phyloP scores from a whole-genome alignment of 2,888 invertebrate genomes.

The Xanthorhoe spadicearia region DNA sequence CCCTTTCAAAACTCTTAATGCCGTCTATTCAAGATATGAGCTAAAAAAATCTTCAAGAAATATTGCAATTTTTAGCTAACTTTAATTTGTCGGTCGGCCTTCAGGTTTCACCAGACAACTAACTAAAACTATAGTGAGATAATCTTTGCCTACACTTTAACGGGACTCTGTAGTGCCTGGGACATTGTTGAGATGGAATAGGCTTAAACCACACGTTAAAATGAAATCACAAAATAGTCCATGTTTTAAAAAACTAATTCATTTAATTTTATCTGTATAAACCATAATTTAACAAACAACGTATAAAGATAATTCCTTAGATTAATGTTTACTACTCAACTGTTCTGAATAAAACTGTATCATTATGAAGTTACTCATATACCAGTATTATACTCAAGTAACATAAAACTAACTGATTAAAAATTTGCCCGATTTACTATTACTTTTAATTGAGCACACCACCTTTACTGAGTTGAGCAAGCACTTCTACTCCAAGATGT shows the following conservation, averaged over 20 bases:
- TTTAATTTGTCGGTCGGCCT: not conserved
- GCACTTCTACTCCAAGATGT: not conserved
- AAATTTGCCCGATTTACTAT: not conserved
- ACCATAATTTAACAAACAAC: too few relatives aligned
- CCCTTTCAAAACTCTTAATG: constrained; percentile 23
- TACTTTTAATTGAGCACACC: not conserved
- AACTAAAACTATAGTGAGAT: too few relatives aligned
- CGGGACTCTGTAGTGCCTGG: too few relatives aligned
- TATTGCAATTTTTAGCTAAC: not conserved
- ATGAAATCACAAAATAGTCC: too few relatives aligned
- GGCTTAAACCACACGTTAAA: too few relatives aligned
- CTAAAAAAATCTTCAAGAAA: not conserved
- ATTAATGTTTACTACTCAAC: constrained; percentile 17
- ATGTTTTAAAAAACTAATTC: too few relatives aligned
- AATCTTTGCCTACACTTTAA: too few relatives aligned
- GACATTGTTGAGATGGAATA: too few relatives aligned
- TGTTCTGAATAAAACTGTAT: not conserved
- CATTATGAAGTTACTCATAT: not conserved
- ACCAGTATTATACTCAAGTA: not conserved
- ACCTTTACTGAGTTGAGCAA: not conserved
- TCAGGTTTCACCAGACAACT: too few relatives aligned
- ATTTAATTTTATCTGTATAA: too few relatives aligned
- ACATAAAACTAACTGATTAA: not conserved
- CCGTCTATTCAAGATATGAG: constrained; percentile 12
- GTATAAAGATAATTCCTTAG: constrained; percentile 13